Conservation (phyloP, 2,888 invertebrate species). For the Pristionchus mayeri region DNA sequence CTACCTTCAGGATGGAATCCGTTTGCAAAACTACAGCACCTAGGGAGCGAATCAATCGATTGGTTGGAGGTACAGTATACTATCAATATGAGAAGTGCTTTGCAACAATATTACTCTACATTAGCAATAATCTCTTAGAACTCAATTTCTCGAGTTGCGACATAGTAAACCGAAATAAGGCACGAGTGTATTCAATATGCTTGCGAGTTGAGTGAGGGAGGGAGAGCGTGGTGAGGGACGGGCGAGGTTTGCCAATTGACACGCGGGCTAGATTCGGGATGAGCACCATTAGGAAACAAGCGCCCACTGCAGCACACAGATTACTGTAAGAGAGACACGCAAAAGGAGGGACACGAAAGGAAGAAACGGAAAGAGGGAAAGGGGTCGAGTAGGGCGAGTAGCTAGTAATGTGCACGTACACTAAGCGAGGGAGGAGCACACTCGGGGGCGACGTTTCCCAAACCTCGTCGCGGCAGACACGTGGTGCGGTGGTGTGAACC, state of each 20-base stretch:
- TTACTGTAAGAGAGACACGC: slow-evolving; percentile 19
- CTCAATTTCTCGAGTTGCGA: neutral
- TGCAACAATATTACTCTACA: neutral
- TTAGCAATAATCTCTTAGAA: neutral
- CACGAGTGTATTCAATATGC: slow-evolving; percentile 20
- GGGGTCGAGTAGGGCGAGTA: slow-evolving; percentile 29
- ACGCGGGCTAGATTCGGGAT: slow-evolving; percentile 13
- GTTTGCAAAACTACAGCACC: slow-evolving; percentile 29
- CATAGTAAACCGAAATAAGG: slow-evolving; percentile 36
- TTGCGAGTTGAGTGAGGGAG: slow-evolving; percentile 11
- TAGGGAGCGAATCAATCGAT: slow-evolving; percentile 27
- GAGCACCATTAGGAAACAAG: slow-evolving; percentile 19
- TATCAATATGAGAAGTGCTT: neutral
- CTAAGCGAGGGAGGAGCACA: slow-evolving; percentile 13
- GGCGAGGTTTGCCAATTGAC: slow-evolving; percentile 31
- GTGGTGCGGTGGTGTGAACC: neutral
- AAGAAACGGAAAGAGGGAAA: neutral
- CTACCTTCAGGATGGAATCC: neutral
- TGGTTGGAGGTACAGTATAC: neutral
- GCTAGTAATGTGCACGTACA: slow-evolving; percentile 6
- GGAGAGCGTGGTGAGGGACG: neutral
- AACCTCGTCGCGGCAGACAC: neutral
- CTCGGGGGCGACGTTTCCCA: neutral
- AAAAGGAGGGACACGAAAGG: neutral
- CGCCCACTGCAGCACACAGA: slow-evolving; percentile 11